phyloP scores from a whole-genome alignment of 2,113 vertebrate genomes.

The Hippocampus guttulatus region DNA sequence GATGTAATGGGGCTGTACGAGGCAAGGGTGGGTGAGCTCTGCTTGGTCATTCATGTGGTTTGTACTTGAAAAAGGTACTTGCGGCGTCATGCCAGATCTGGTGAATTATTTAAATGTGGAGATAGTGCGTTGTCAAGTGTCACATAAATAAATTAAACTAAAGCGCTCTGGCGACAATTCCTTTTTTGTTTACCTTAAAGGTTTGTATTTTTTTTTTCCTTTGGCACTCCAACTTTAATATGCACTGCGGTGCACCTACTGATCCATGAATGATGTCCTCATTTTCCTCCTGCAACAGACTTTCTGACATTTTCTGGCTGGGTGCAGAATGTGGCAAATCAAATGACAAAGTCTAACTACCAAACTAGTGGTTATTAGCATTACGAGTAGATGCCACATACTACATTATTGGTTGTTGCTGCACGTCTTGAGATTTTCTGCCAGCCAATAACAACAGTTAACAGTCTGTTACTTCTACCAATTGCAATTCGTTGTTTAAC shows the following conservation, averaged over 20 bases:
- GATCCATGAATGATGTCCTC: slow-evolving; percentile 16
- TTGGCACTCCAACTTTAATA: slow-evolving; percentile 24
- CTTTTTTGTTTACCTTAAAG: neutral
- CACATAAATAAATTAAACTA: slow-evolving; percentile 13
- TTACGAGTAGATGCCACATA: neutral
- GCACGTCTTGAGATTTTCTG: neutral
- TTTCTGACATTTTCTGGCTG: slow-evolving; percentile 17
- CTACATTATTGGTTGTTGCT: neutral
- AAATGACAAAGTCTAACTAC: slow-evolving; percentile 12
- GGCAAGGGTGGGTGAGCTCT: slow-evolving; percentile 5
- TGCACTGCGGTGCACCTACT: slow-evolving; percentile 5
- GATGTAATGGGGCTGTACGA: slow-evolving; percentile 28
- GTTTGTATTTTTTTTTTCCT: slow-evolving; percentile 1
- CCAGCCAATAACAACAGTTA: neutral
- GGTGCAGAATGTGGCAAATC: neutral
- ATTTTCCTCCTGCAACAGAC: slow-evolving; percentile 15
- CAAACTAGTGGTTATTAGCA: neutral
- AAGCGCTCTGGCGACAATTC: slow-evolving; percentile 1
- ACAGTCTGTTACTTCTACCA: neutral
- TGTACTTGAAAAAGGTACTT: slow-evolving; percentile 23
- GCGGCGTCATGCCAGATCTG: slow-evolving; percentile 6
- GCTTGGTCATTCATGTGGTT: slow-evolving; percentile 17
- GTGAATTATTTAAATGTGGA: slow-evolving; percentile 10
- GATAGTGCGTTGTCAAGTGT: slow-evolving; percentile 9
- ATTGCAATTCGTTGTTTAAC: too few relatives aligned